Evolutionary conservation across 2,113 vertebrate species (phyloP).

Genomic region (Dipodomys stephensi): DNA sequence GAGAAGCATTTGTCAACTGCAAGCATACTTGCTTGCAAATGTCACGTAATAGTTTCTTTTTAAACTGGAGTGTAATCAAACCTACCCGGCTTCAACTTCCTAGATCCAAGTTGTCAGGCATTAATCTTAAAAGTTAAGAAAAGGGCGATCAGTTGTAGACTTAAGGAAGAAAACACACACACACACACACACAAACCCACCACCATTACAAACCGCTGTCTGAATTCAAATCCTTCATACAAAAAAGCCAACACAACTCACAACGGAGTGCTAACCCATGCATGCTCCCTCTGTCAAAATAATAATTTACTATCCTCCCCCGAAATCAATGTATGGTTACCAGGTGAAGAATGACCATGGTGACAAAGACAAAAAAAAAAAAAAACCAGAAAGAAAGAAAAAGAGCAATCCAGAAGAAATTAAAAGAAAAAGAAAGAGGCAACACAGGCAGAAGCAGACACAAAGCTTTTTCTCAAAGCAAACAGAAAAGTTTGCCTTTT

Average conservation of each 20-base stretch:
- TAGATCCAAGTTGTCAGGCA: neutral
- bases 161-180: neutral
- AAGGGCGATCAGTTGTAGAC: neutral
- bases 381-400: neutral
- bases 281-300: neutral
- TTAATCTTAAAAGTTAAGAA: neutral
- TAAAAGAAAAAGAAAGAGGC: neutral
- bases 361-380: too few species aligned
- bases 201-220: neutral
- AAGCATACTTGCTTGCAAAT: slow-evolving; percentile 11
- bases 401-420: neutral
- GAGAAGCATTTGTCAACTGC: neutral
- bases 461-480: slow-evolving; percentile 66
- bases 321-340: neutral
- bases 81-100: neutral
- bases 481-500: slow-evolving; percentile 72
- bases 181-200: too few species aligned
- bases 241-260: neutral
- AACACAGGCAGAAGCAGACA: slow-evolving; percentile 65
- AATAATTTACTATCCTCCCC: neutral
- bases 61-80: neutral
- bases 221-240: neutral
- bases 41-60: neutral
- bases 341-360: neutral
- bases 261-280: neutral